Conservation (phyloP, 1,140 invertebrate genomes). For the Venustaconcha ellipsiformis region DNA sequence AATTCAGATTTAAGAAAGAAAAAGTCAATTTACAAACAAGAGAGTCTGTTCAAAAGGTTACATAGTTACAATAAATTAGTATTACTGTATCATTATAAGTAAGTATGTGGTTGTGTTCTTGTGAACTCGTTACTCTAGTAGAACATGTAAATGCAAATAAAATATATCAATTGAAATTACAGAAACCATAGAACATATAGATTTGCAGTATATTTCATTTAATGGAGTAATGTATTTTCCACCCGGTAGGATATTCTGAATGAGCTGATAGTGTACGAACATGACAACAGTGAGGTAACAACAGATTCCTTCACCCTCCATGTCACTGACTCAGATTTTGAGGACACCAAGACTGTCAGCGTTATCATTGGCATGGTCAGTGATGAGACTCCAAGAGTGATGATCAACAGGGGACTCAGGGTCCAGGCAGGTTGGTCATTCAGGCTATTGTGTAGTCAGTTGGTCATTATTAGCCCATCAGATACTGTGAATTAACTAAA, state of each 20-base stretch:
- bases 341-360: constrained; percentile 55
- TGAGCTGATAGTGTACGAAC: constrained; percentile 64
- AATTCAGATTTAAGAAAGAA: too few species aligned
- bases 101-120: neutral
- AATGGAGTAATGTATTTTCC: constrained; percentile 6
- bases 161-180: neutral
- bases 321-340: constrained; percentile 64
- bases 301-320: constrained; percentile 62
- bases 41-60: neutral
- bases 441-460: neutral
- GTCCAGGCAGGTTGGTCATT: constrained; percentile 50
- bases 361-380: constrained; percentile 66
- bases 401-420: constrained; percentile 67
- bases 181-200: too few species aligned
- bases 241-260: constrained; percentile 54
- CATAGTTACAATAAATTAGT: neutral
- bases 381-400: constrained; percentile 69
- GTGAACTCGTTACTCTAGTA: neutral
- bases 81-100: neutral
- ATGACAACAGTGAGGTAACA: constrained; percentile 64
- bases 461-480: too few species aligned
- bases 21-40: too few species aligned
- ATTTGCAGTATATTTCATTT: neutral
- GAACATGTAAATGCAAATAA: neutral
- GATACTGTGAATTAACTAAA: too few species aligned